Conservation (phyloP, 2,113 vertebrate species). For the Electrona antarctica region DNA sequence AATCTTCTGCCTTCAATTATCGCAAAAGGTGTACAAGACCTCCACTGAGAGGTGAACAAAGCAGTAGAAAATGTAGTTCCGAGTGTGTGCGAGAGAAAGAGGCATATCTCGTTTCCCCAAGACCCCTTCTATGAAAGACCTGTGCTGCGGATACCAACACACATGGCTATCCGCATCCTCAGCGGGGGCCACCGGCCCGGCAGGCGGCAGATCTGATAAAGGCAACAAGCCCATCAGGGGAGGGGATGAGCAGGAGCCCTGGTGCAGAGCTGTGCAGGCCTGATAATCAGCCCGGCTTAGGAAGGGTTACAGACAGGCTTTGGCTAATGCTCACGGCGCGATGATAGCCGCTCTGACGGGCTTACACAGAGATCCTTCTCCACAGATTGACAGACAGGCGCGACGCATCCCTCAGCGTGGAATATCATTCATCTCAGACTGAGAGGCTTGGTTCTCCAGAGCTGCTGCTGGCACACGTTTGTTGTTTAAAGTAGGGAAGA, state of each 20-base stretch:
- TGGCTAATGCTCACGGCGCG: background rate
- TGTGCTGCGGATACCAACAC: background rate
- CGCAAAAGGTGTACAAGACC: too few species aligned
- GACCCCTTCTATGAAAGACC: constrained; percentile 28
- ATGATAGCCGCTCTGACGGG: background rate
- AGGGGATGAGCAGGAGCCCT: background rate
- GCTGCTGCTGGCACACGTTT: background rate
- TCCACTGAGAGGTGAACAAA: background rate
- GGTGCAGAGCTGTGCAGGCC: background rate
- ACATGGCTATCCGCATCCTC: constrained; percentile 1
- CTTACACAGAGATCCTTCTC: background rate
- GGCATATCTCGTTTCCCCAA: constrained; percentile 30
- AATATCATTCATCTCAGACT: background rate
- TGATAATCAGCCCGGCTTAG: constrained; percentile 6
- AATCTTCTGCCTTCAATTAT: too few species aligned
- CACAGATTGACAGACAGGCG: background rate
- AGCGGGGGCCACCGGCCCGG: background rate
- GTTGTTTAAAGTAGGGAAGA: background rate
- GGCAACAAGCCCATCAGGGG: constrained; percentile 21
- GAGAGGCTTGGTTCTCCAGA: background rate
- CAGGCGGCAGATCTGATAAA: constrained; percentile 25
- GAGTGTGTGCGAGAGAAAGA: background rate
- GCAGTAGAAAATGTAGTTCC: background rate
- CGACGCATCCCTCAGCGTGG: background rate
- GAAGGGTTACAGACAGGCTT: constrained; percentile 6